Percentiles rank a stretch among this genome's conserved stretches.
These are phyloP conservation scores for Erpetoichthys calabaricus DNA, from an alignment of 2,797 vertebrate species.

Conservation along the genomic window DNA sequence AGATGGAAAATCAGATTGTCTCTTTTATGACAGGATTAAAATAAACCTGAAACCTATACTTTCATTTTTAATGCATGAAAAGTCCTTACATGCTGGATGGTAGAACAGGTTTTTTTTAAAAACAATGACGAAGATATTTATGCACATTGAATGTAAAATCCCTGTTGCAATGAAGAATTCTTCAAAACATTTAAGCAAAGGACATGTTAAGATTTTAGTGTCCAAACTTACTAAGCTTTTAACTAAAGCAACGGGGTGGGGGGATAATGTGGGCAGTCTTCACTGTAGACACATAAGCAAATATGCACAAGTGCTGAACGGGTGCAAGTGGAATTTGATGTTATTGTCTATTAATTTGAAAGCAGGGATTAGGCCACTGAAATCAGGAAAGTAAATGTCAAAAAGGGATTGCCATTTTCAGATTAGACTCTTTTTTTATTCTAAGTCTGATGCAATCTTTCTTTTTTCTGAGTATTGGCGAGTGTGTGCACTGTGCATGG, in stretches of 20 bases:
- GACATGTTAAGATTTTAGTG: slow-evolving; percentile 78
- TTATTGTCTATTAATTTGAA: slow-evolving; percentile 87
- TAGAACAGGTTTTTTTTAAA: no score
- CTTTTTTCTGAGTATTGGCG: no score
- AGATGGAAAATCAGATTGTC: no score
- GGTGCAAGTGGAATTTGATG: slow-evolving; percentile 62
- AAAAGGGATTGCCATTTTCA: slow-evolving; percentile 29
- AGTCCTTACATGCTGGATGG: no score
- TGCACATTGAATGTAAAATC: slow-evolving; percentile 20
- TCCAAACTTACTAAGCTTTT: slow-evolving; percentile 69
- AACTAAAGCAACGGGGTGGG: slow-evolving; percentile 72
- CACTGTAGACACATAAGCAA: slow-evolving; percentile 72
- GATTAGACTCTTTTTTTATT: slow-evolving; percentile 17
- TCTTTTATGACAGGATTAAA: no score
- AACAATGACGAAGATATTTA: slow-evolving; percentile 23
- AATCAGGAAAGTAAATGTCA: slow-evolving; percentile 74
- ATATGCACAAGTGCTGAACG: slow-evolving; percentile 62
- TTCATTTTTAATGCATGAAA: no score
- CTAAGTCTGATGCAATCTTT: no score
- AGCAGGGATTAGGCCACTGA: slow-evolving; percentile 72
- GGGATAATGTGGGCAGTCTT: slow-evolving; percentile 74
- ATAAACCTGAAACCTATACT: no score
- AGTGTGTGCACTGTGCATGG: no score
- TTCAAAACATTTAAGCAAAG: slow-evolving; percentile 64
- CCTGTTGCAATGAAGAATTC: slow-evolving; percentile 57